phyloP scores from a whole-genome alignment of 2,113 vertebrate species.

The Paracanthobrama guichenoti region DNA sequence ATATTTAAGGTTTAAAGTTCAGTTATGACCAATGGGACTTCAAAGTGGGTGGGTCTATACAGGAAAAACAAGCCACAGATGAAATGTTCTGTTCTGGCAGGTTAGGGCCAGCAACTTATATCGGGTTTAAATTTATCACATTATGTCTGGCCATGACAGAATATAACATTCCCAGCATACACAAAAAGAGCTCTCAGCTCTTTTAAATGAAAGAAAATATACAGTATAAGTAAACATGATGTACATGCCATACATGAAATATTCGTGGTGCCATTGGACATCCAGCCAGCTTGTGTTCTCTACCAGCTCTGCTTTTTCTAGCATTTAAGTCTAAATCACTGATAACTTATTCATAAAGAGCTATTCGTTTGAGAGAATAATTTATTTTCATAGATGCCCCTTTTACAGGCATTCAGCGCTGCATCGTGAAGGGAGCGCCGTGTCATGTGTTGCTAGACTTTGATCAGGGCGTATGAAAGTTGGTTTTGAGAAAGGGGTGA shows the following conservation, averaged over 20 bases:
- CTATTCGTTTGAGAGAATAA: constrained; percentile 76
- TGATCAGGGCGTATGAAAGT: constrained; percentile 74
- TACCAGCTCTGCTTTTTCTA: constrained; percentile 51
- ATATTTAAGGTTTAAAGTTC: neutral
- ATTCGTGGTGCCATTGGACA: constrained; percentile 21
- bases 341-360: constrained; percentile 78
- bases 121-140: neutral
- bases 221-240: neutral
- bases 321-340: constrained; percentile 69
- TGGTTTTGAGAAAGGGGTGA: constrained; percentile 63
- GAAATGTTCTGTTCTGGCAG: neutral
- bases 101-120: neutral
- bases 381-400: constrained; percentile 73
- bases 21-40: neutral
- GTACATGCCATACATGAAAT: neutral
- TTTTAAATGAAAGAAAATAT: too few species aligned
- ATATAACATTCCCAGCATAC: neutral
- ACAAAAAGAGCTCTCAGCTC: neutral
- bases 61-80: neutral
- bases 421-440: constrained; percentile 68
- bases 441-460: constrained; percentile 69
- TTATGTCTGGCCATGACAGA: neutral
- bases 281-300: constrained; percentile 58
- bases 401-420: constrained; percentile 67
- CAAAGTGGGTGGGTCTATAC: neutral